Percentiles rank a stretch among this genome's conserved stretches.
Evolutionary conservation across 2,797 vertebrate genomes (phyloP).

Genomic region (Manis pentadactyla): DNA sequence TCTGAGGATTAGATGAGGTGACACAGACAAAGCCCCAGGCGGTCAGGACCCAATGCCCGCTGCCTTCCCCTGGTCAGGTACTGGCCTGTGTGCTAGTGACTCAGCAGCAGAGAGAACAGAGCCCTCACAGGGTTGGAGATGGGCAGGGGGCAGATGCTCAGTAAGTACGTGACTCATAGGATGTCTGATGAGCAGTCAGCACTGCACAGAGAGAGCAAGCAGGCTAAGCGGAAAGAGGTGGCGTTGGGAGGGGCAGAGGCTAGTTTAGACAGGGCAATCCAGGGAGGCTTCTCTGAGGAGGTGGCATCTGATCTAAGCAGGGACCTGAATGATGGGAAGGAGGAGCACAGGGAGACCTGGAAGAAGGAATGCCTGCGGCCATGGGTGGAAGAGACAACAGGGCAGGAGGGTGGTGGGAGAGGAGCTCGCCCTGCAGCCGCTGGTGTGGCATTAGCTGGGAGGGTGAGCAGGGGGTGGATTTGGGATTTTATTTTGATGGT

Average conservation of each 20-base stretch:
- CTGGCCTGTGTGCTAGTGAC: background rate
- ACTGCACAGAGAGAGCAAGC: background rate
- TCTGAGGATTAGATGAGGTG: background rate
- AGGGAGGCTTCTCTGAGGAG: background rate
- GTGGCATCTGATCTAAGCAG: background rate
- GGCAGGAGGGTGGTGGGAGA: background rate
- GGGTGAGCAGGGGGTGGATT: rapidly evolving
- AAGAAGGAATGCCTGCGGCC: background rate
- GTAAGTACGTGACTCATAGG: rapidly evolving
- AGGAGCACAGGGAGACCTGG: background rate
- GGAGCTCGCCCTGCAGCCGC: too few species aligned
- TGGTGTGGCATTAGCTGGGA: background rate
- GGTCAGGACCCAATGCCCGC: too few species aligned
- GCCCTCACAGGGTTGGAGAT: too few species aligned
- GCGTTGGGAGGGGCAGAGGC: background rate
- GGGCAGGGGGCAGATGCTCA: rapidly evolving
- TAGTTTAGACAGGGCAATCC: background rate
- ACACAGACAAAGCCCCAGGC: background rate
- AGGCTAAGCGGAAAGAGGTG: background rate
- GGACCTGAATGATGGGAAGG: too few species aligned
- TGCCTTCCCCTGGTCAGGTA: background rate
- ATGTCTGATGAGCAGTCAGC: background rate
- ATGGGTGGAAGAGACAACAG: background rate
- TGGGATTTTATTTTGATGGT: background rate
- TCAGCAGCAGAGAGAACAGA: rapidly evolving